Percentiles rank a stretch among this genome's conserved stretches.
These are phyloP conservation scores for Dipodomys spectabilis DNA, from an alignment of 2,113 vertebrate species.

Conservation along the genomic window DNA sequence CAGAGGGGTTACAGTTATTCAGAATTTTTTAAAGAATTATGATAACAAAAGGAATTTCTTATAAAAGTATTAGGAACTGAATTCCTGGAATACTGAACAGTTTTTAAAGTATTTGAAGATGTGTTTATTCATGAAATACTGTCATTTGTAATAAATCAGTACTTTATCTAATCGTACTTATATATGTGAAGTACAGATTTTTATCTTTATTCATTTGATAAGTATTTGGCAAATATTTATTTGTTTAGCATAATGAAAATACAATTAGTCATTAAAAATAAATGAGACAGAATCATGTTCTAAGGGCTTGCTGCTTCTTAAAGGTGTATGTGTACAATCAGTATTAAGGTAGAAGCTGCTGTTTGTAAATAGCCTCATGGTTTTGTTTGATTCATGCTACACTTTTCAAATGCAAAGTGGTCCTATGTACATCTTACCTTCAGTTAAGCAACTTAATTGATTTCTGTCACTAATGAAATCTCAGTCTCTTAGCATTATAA, in stretches of 20 bases:
- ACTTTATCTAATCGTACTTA: not conserved
- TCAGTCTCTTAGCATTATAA: not conserved
- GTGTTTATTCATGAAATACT: not conserved
- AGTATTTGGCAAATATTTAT: not conserved
- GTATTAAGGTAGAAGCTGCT: not conserved
- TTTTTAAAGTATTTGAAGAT: not conserved
- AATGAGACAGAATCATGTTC: not conserved
- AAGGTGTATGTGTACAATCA: not conserved
- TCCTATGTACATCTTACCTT: not conserved
- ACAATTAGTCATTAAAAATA: conserved; percentile 38
- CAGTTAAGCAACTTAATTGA: not conserved
- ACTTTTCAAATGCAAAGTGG: not conserved
- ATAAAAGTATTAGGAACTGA: not conserved
- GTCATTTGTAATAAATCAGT: not conserved
- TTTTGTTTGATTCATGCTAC: not conserved
- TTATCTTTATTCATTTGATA: not conserved
- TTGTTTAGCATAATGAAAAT: not conserved
- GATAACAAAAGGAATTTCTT: conserved; percentile 31
- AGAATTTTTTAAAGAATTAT: conserved; percentile 31
- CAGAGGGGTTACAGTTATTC: too few relatives aligned
- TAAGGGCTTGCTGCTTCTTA: not conserved
- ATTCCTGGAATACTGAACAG: not conserved
- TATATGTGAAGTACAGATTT: not conserved
- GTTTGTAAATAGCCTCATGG: not conserved
- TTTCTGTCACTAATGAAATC: not conserved